These are phyloP conservation scores for Sarcophilus harrisii DNA, from an alignment of 2,797 vertebrate genomes.

Conservation along the genomic window DNA sequence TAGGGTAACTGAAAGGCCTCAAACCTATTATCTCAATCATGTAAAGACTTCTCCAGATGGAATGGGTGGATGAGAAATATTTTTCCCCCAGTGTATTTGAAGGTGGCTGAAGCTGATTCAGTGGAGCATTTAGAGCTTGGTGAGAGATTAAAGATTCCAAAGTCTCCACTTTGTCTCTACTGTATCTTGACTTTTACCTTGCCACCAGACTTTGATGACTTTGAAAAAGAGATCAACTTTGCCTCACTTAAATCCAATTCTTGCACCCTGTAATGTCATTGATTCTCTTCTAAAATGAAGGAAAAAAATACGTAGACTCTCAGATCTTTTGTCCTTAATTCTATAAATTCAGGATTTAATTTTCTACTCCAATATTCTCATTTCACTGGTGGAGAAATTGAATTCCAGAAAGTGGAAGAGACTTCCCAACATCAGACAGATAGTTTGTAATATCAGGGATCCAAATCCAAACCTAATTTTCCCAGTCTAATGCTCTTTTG, in stretches of 20 bases:
- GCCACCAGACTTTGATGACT: too few relatives aligned
- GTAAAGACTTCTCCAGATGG: too few relatives aligned
- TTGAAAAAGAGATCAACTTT: background rate
- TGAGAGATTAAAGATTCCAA: too few relatives aligned
- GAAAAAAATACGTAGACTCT: background rate
- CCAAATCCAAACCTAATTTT: background rate
- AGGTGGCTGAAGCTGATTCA: too few relatives aligned
- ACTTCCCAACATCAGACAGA: background rate
- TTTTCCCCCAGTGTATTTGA: too few relatives aligned
- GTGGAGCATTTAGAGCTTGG: too few relatives aligned
- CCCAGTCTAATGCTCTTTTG: background rate
- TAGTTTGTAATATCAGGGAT: background rate
- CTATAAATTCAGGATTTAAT: background rate
- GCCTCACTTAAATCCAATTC: background rate
- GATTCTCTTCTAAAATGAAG: too few relatives aligned
- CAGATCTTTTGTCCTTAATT: background rate
- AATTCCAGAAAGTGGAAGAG: background rate
- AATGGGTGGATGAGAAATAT: too few relatives aligned
- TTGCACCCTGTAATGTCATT: too few relatives aligned
- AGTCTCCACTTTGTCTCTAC: background rate
- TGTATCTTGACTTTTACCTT: background rate
- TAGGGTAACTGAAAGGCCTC: too few relatives aligned
- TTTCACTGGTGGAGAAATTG: background rate
- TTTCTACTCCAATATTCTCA: background rate
- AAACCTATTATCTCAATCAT: too few relatives aligned